Percentiles rank a stretch among this genome's conserved stretches.
Evolutionary conservation across 1,140 invertebrate species (phyloP).

Genomic region (Micrasema minimum): DNA sequence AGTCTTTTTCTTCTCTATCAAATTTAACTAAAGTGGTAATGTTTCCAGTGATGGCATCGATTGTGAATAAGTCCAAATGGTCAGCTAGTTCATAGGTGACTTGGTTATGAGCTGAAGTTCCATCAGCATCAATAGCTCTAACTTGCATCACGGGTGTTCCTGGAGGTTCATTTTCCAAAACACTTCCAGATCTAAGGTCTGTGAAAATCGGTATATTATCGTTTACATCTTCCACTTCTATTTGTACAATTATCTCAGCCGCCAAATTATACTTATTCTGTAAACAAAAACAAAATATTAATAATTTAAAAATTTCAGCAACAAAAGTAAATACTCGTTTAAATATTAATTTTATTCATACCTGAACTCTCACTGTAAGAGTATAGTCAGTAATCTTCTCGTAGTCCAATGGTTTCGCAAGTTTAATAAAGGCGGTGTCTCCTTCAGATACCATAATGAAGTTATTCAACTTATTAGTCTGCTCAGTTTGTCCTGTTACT

Average conservation of each 20-base stretch:
- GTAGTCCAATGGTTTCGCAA: conserved; percentile 81
- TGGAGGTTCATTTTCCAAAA: conserved; percentile 83
- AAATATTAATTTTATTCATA: conserved; percentile 42
- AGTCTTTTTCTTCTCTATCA: conserved; percentile 82
- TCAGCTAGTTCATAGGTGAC: conserved; percentile 78
- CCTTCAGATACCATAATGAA: conserved; percentile 79
- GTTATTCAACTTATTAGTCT: conserved; percentile 83
- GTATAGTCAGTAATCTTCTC: conserved; percentile 85
- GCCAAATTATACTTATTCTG: conserved; percentile 83
- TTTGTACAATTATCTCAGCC: conserved; percentile 79
- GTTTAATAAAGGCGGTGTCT: conserved; percentile 76
- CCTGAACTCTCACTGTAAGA: conserved; percentile 80
- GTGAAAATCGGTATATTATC: conserved; percentile 88
- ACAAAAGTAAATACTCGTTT: no score
- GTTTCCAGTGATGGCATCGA: conserved; percentile 84
- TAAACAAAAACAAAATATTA: conserved; percentile 14
- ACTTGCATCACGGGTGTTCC: conserved; percentile 89
- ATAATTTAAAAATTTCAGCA: not conserved
- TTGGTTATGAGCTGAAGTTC: conserved; percentile 83
- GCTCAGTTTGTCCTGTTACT: conserved; percentile 82
- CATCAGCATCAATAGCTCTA: conserved; percentile 86
- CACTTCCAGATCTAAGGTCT: conserved; percentile 80
- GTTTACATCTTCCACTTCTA: conserved; percentile 85
- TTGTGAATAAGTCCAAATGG: conserved; percentile 77
- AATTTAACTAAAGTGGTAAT: conserved; percentile 82